Conservation (phyloP, 2,888 invertebrate species). For the Rhabditoides inermis region DNA sequence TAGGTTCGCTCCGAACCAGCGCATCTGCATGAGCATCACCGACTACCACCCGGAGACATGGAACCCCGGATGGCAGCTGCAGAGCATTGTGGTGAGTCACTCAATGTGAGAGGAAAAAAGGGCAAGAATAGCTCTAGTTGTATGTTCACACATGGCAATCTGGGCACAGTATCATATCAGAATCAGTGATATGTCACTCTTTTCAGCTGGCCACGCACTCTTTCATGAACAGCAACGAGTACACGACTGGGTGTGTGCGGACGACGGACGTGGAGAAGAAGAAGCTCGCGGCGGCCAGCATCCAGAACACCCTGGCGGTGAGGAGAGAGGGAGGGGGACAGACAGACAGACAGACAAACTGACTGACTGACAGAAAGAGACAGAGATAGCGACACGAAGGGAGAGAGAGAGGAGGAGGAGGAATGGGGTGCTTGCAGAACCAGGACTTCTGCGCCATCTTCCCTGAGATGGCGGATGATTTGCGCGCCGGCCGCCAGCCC, state of each 20-base stretch:
- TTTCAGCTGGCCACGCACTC: constrained; percentile 34
- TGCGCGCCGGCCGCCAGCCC: constrained; percentile 6
- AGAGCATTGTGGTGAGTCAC: constrained; percentile 69
- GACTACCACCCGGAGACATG: constrained; percentile 96
- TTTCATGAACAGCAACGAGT: constrained; percentile 76
- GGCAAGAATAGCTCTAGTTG: no score
- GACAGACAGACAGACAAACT: background rate
- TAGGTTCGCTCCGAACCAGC: constrained; percentile 43
- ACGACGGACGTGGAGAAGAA: constrained; percentile 50
- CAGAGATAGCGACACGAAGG: background rate
- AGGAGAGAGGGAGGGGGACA: background rate
- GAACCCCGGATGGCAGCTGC: constrained; percentile 96
- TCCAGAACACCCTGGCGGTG: constrained; percentile 72
- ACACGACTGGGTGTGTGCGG: constrained; percentile 67
- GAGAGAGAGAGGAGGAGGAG: background rate
- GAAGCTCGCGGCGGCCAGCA: constrained; percentile 60
- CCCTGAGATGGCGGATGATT: constrained; percentile 12
- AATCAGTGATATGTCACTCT: constrained; percentile 2
- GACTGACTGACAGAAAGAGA: background rate
- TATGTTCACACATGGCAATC: no score
- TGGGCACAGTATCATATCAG: background rate
- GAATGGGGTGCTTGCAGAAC: constrained; percentile 8
- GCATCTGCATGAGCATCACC: constrained; percentile 81
- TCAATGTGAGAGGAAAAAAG: no score
- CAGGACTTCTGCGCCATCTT: constrained; percentile 15